Conservation (phyloP, 1,140 invertebrate species). For the Globodera rostochiensis region DNA sequence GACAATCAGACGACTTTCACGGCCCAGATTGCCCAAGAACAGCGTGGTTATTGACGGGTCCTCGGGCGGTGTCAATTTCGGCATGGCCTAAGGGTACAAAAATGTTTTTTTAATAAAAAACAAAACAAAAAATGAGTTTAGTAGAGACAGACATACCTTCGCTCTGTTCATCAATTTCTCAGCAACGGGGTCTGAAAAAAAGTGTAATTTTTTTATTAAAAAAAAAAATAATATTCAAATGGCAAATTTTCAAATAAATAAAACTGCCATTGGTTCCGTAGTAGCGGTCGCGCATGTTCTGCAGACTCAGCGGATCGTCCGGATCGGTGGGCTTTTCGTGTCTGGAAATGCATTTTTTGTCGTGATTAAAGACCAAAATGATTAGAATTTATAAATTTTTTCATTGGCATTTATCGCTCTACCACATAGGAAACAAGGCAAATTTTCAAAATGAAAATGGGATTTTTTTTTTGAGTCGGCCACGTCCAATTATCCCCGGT, state of each 20-base stretch:
- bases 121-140: neutral
- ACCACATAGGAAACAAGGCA: too few species aligned
- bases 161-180: constrained; percentile 92
- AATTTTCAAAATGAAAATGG: too few species aligned
- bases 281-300: constrained; percentile 97
- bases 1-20: constrained; percentile 71
- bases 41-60: constrained; percentile 93
- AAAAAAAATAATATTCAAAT: neutral
- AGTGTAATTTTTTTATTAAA: neutral
- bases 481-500: too few species aligned
- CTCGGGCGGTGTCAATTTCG: constrained; percentile 89
- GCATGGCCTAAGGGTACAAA: constrained; percentile 73
- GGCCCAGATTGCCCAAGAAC: constrained; percentile 89
- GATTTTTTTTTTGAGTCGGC: too few species aligned
- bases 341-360: constrained; percentile 67
- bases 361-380: too few species aligned
- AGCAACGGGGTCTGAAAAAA: constrained; percentile 69
- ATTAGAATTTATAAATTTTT: too few species aligned
- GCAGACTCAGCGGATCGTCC: constrained; percentile 96
- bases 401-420: too few species aligned
- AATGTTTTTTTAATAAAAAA: neutral
- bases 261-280: constrained; percentile 93
- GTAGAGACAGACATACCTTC: constrained; percentile 57
- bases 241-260: neutral
- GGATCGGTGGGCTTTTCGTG: constrained; percentile 99